Evolutionary conservation across 2,113 vertebrate genomes (phyloP), one percentile per base, ranked within the genome.

Genomic region (Thermophis baileyi): DNA sequence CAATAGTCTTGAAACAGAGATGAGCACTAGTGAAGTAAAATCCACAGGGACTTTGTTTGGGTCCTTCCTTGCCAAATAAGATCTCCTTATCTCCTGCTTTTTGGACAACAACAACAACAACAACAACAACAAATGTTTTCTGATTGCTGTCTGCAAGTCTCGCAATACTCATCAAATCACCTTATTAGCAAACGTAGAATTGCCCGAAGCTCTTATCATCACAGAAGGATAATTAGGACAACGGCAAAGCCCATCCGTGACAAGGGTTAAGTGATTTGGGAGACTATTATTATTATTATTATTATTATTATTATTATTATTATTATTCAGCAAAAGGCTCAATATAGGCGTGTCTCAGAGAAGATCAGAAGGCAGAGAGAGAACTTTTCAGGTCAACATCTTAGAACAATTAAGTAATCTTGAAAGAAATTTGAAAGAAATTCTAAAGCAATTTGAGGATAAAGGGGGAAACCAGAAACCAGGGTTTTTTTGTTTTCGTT

Each of bases 131-230:
- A 55, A 60, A 94, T 91, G 1, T 30, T 54, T 49, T 25, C 46
- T 95, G 94, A 93, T 95, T 94, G 93, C 93, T 91, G 69, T 27
- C 35, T 30, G 20, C 6, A 69, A 96, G 89, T 27, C 74, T 90
- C 40, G 1, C 46, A 18, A 85, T 87, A 22, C 89, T 93, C 86
- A 47, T 90, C 91, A 92, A 93, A 91, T 90, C 85, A 91, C 44
- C 94, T 93, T 93, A 93, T 85, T 91, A 94, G 94, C 88, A 87
- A 93, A 93, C 0, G 2, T n/a, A 44, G 40, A 86, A 85, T 30
- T 9, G 69, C 51, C 92, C 85, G 85, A 91, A 94, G 90, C 86
- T 92, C n/a, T 51, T 14, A 50, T n/a, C 44, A 30, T 90, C 63
- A 44, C 54, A 90, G 51, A 24, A 51, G 91, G 87, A 89, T 46